Base-by-base conservation (phyloP, 2,888 invertebrate species). In the Yponomeuta cagnagella region DNA sequence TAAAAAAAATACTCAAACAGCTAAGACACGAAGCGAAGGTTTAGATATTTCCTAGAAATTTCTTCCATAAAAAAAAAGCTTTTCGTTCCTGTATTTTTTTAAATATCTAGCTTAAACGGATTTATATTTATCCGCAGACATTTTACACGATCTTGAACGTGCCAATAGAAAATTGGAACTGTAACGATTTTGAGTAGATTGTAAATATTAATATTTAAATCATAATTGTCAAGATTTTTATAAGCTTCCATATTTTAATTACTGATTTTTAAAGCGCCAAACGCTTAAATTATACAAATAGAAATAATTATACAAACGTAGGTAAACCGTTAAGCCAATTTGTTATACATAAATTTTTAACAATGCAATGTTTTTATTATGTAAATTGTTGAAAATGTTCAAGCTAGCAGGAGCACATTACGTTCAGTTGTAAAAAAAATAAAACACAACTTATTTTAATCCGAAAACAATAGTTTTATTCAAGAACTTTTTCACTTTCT, bases 381-480 rank as follows among this genome's bases (percentile, higher is more conserved):
- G 43, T 43, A 8, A 43, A 43, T 43, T 43, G 43, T 12, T 58
- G 12, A 15, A 15, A 58, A 15, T 52, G 52, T 58, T 58, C 4
- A 6, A 12, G 52, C 12, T 58, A 58, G 3, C 5, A 12, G 52
- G 15, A 58, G 52, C 52, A 58, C 52, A 4, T 15, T 12, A 12
- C 15, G 52, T 58, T 58, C 3, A 58, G 15, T 58, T 15, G 52
- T 58, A 58, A 58, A 76, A 74, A 33, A 90, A 92, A 92, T 91
- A 90, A 92, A 92, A 92, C 91, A 80, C 85, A 23, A 15, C 78
- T 79, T 75, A 84, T 85, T 88, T 88, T 92, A 92, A 92, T 92
- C 92, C 92, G 92, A 92, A 92, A 92, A 92, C 92, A 92, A 92
- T 92, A 90, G 92, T 92, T 92, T 91, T 92, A 92, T 92, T 92